These are phyloP conservation scores for Caprella mutica DNA, from an alignment of 2,888 invertebrate genomes.

Conservation along the genomic window DNA sequence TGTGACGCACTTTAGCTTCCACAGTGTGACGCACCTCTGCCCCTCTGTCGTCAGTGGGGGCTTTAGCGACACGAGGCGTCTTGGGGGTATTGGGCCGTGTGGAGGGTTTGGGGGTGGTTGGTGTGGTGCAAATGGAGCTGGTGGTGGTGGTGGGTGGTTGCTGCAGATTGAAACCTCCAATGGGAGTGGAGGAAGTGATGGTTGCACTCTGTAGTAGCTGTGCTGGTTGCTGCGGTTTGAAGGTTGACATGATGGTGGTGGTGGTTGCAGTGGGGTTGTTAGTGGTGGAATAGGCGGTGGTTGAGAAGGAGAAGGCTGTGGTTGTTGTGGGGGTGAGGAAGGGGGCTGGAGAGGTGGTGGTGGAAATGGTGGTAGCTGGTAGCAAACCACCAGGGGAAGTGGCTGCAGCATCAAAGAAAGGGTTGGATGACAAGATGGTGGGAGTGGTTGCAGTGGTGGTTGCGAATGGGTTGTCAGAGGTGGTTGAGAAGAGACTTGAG, in stretches of 20 bases:
- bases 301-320: not conserved
- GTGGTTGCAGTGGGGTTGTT: not conserved
- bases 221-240: conserved; percentile 6
- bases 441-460: not conserved
- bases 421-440: not conserved
- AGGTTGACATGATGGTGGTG: conserved; percentile 5
- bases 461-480: conserved; percentile 2
- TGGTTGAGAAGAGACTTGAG: conserved; percentile 18
- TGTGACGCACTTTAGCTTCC: too few species aligned
- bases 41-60: too few species aligned
- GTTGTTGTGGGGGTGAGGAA: not conserved
- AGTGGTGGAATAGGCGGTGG: not conserved
- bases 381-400: conserved; percentile 5
- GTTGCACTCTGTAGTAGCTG: conserved; percentile 2
- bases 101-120: too few species aligned
- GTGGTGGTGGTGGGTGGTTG: too few species aligned
- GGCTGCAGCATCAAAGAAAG: conserved; percentile 6
- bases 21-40: too few species aligned
- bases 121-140: too few species aligned
- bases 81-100: too few species aligned
- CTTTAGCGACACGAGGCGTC: too few species aligned
- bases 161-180: not conserved
- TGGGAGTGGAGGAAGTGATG: not conserved
- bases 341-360: not conserved
- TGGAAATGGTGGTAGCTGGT: conserved; percentile 2